Evolutionary conservation across 2,797 vertebrate genomes (phyloP), one percentile per base, ranked within the genome.

Genomic region (Enteromius argenteus): DNA sequence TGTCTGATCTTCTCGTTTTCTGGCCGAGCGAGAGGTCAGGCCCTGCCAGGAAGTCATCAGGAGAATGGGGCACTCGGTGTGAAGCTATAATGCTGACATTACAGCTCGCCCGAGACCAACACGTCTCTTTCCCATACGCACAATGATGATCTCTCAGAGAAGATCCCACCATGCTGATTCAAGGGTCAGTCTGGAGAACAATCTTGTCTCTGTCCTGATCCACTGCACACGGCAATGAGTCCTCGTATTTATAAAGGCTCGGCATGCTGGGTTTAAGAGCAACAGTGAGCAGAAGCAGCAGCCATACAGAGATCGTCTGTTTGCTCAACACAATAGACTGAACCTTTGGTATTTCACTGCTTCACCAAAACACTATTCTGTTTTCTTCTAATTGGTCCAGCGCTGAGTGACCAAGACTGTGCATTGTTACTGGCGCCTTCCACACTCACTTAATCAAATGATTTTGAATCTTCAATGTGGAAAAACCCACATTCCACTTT

Each of bases 171-270:
- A 69, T 69, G 69, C 76, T 81, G 56, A 79, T 79, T 74, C 74
- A 82, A 68, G 67, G 76, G 72, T 72, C 79, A 80, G 21, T 58
- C 37, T 46, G 15, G 71, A 44, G 74, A 81, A 90, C 86, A 90
- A 74, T 74, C 77, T 85, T 46, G 72, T 80, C 85, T 86, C 77
- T 90, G 84, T 90, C 72, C 27, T 19, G 32, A 67, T 60, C 75
- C 71, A 86, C 66, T 68, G 60, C 53, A 79, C 75, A 6, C 69
- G 23, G 88, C 84, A 86, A 84, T 86, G 84, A 81, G 37, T 71
- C 32, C 80, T 83, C 44, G 60, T 78, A 80, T 60, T 80, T 30
- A n/a, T n/a, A 67, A 42, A 69, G 77, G 80, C 68, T 83, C 76
- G 42, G 80, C 42, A 44, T n/a, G 46, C 44, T 82, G 35, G 73